These are phyloP conservation scores for Itoplectis maculator DNA, from an alignment of 2,888 invertebrate species.

Conservation along the genomic window DNA sequence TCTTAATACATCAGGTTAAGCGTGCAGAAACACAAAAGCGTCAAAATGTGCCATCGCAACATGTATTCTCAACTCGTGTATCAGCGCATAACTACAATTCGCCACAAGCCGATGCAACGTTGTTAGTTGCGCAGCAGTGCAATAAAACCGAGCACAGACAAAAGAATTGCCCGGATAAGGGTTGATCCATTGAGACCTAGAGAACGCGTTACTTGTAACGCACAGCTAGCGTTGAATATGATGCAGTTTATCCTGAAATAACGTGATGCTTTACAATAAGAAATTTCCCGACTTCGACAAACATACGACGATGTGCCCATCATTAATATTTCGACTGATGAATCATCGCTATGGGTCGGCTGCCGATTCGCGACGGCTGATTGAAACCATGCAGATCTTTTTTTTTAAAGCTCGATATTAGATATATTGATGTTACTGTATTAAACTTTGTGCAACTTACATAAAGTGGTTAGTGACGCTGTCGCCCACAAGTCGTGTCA, in stretches of 20 bases:
- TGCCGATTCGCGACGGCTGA: constrained; percentile 2
- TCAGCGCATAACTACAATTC: constrained; percentile 10
- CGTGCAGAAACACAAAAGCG: constrained; percentile 34
- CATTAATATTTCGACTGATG: constrained; percentile 3
- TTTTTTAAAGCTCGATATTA: constrained; percentile 22
- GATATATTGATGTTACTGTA: constrained; percentile 28
- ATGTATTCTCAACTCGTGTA: background rate
- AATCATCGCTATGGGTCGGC: background rate
- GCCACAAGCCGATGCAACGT: constrained; percentile 47
- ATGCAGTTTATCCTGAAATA: constrained; percentile 53
- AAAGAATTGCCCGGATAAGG: constrained; percentile 74
- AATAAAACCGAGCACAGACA: constrained; percentile 31
- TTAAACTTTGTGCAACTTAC: constrained; percentile 85
- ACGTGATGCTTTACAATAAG: constrained; percentile 35
- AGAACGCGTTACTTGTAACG: constrained; percentile 22
- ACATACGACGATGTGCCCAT: background rate
- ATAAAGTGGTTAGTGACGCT: constrained; percentile 93
- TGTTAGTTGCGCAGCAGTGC: constrained; percentile 57
- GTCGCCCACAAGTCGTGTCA: constrained; percentile 91
- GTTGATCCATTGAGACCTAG: constrained; percentile 68
- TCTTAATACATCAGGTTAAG: constrained; percentile 21
- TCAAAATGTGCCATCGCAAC: constrained; percentile 14
- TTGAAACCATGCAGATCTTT: constrained; percentile 26
- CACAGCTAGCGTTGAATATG: constrained; percentile 32
- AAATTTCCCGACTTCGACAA: constrained; percentile 15